A percentile compares a stretch with the other conserved stretches of the same genome.
Conservation (phyloP, 2,113 vertebrate genomes). For the Collichthys lucidus region DNA sequence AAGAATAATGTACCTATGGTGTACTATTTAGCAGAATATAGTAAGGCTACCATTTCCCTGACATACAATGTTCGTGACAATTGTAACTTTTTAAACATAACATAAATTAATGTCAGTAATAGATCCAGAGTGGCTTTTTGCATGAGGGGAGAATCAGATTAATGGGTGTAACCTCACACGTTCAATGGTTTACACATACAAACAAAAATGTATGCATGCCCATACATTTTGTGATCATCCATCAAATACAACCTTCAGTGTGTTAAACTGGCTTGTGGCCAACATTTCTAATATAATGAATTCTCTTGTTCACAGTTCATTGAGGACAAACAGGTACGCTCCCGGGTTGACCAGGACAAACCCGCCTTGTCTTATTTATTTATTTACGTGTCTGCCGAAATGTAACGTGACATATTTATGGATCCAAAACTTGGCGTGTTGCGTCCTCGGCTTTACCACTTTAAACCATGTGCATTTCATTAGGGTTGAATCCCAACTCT, state of each 20-base stretch:
- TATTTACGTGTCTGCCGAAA: conserved; percentile 4
- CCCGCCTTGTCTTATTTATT: conserved; percentile 11
- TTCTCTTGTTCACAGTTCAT: conserved; percentile 16
- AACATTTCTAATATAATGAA: conserved; percentile 4
- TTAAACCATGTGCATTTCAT: conserved; percentile 40
- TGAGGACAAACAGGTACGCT: conserved; percentile 11
- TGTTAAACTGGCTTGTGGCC: conserved; percentile 32
- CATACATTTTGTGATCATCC: conserved; percentile 33
- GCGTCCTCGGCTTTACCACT: conserved; percentile 22
- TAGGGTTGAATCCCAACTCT: conserved; percentile 8
- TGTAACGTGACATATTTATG: conserved; percentile 48
- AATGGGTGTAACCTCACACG: not conserved
- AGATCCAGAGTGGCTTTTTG: not conserved
- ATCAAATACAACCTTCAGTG: conserved; percentile 44
- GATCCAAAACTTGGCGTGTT: conserved; percentile 3
- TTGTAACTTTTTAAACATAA: not conserved
- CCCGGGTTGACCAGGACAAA: conserved; percentile 3
- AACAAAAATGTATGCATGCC: conserved; percentile 6
- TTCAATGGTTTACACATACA: not conserved
- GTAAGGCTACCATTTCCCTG: not conserved
- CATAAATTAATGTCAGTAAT: not conserved
- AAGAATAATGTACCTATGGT: not conserved
- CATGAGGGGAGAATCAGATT: conserved; percentile 1
- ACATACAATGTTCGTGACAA: not conserved
- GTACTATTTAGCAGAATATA: not conserved